Evolutionary conservation across 2,888 invertebrate species (phyloP).

Genomic region (Dryococelus australis): DNA sequence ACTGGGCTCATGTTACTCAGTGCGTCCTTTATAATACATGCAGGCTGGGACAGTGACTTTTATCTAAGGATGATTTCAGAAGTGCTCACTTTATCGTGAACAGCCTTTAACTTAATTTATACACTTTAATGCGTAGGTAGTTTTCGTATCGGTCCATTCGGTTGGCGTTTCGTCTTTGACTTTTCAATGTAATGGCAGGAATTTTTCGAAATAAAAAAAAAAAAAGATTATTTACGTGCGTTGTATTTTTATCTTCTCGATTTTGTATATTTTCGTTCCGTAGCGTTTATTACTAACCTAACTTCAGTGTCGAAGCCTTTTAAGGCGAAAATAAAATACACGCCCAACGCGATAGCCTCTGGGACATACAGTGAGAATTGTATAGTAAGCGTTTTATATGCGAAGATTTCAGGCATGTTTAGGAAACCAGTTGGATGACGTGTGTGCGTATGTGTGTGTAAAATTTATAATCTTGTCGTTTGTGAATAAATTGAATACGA

Average conservation of each 20-base stretch:
- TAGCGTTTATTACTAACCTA: background rate
- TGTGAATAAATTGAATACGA: background rate
- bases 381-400: background rate
- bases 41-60: too few species aligned
- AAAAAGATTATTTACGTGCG: background rate
- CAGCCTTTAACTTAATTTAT: too few species aligned
- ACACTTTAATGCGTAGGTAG: too few species aligned
- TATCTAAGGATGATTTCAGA: too few species aligned
- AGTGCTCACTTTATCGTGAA: too few species aligned
- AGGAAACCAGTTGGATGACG: background rate
- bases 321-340: background rate
- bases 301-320: background rate
- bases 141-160: too few species aligned
- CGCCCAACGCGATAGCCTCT: background rate
- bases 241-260: background rate
- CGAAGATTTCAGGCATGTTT: background rate
- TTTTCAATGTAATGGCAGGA: too few species aligned
- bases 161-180: too few species aligned
- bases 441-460: background rate
- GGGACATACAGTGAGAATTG: background rate
- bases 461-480: background rate
- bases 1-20: too few species aligned
- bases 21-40: too few species aligned
- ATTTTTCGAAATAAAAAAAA: background rate
- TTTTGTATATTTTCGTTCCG: background rate